Evolutionary conservation across 1,140 invertebrate species (phyloP).

Genomic region (Brachystomella parvula): DNA sequence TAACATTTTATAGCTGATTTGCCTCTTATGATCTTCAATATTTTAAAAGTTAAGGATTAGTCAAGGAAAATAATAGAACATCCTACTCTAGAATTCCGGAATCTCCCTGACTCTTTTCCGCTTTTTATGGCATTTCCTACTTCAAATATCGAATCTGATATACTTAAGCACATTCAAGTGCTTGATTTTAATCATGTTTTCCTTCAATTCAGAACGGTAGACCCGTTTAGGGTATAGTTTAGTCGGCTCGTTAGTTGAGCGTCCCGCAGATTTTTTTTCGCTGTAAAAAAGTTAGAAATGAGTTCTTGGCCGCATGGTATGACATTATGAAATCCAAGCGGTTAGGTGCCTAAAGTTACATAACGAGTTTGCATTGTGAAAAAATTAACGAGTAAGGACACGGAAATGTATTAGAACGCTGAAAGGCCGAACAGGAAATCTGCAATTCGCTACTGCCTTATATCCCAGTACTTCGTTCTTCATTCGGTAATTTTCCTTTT

Average conservation of each 20-base stretch:
- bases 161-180: not conserved
- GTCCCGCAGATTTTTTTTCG: no score
- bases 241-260: no score
- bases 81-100: not conserved
- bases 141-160: not conserved
- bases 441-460: no score
- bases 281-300: no score
- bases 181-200: not conserved
- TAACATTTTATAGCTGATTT: not conserved
- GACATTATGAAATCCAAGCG: no score
- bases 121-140: not conserved
- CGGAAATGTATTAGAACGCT: no score
- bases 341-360: no score
- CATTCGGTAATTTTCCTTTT: no score
- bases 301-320: no score
- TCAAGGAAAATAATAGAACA: not conserved
- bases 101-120: not conserved
- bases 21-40: slow-evolving; percentile 5
- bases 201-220: not conserved
- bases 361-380: not conserved
- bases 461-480: no score
- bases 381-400: not conserved
- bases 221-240: no score
- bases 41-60: not conserved
- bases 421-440: no score